Base-by-base conservation (phyloP, 2,113 vertebrate genomes). In the Oncorhynchus gorbuscha region DNA sequence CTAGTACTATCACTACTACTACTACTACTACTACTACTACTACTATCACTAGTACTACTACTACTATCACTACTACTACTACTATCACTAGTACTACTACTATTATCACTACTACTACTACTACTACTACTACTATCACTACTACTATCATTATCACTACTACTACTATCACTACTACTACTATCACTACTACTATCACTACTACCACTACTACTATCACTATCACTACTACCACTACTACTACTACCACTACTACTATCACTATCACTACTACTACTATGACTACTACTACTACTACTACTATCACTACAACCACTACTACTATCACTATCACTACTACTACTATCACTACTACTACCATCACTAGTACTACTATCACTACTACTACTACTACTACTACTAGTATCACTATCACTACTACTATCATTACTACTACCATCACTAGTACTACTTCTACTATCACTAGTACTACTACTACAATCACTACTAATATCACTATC, bases 321-420 rank as follows among this genome's bases (percentile, higher is more conserved):
- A 28, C 26, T 28, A 28, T 4, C 4, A 30, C 30, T 30, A 3
- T 0, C 1, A 7, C 5, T 9, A 7, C 5, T 0, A 32, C 4
- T 32, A 32, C 32, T 5, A n/a, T 20, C 22, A 22, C 20, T 61
- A 61, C 5, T 39, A 99, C 14, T 55, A 55, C 51, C 3, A 55
- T 14, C 8, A 8, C 7, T 39, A 39, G 0, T 1, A 30, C 66
- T 94, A 98, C 30, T 39, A 39, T 1, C 8, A 39, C 1, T 1
- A 30, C 30, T 30, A 0, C 0, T 0, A 30, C 66, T 94, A 98
- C 28, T 99, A 98, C 55, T 97, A 99, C 91, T 99, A 55, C 16
- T 13, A 55, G 0, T 55, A 18, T 14, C 18, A 55, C 14, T 8
- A 39, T 1, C 1, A 39, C 35, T 39, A 39, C 0, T 8, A 39